phyloP scores from a whole-genome alignment of 2,888 invertebrate genomes.

The Psylliodes chrysocephalus region DNA sequence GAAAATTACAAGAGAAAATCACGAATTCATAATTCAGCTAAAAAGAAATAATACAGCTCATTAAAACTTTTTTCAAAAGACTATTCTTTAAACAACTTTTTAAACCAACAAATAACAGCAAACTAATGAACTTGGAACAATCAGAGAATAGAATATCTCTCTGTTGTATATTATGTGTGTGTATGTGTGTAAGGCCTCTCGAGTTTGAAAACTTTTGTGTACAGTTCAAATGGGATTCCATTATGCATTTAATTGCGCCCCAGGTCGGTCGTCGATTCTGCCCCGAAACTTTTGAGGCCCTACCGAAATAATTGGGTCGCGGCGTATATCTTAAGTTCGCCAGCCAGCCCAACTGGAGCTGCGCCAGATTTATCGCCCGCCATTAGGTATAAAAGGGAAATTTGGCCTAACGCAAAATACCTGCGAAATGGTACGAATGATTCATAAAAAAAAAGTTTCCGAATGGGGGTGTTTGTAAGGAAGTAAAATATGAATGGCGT shows the following conservation, averaged over 20 bases:
- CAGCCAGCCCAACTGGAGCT: neutral
- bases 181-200: neutral
- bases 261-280: neutral
- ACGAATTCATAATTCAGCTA: too few relatives aligned
- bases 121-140: neutral
- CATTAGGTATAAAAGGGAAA: neutral
- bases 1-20: too few relatives aligned
- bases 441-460: conserved; percentile 7
- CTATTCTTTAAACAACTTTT: neutral
- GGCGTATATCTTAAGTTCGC: conserved; percentile 1
- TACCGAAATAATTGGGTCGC: neutral
- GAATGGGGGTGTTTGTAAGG: too few relatives aligned
- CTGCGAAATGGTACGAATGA: neutral
- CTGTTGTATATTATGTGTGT: too few relatives aligned
- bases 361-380: neutral
- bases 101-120: neutral
- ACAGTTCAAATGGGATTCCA: neutral
- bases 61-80: too few relatives aligned
- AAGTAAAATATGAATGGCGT: too few relatives aligned
- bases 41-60: too few relatives aligned
- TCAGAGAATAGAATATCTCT: too few relatives aligned
- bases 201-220: conserved; percentile 3
- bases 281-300: neutral
- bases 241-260: neutral
- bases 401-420: neutral